These are phyloP conservation scores for Mionectes macconnelli DNA, from an alignment of 2,113 vertebrate species.

Conservation along the genomic window DNA sequence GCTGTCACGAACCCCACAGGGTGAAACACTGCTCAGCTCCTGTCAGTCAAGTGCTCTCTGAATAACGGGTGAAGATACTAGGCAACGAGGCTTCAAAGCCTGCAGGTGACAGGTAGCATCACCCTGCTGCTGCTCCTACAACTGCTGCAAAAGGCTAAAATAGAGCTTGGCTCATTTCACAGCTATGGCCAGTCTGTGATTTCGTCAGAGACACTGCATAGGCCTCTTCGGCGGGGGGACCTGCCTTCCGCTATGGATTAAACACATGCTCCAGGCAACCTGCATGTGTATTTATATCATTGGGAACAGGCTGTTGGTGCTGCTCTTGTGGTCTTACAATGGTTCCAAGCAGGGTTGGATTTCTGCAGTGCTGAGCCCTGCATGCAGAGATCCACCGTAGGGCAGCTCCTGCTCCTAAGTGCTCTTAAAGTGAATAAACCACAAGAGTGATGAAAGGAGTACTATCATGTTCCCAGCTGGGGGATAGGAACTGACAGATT, in stretches of 20 bases:
- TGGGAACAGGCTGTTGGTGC: not conserved
- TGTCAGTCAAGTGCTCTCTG: constrained; percentile 53
- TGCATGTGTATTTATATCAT: not conserved
- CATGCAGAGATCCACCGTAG: not conserved
- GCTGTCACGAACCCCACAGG: constrained; percentile 55
- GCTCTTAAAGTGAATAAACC: not conserved
- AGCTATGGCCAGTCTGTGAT: not conserved
- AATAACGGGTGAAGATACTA: not conserved
- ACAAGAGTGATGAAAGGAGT: not conserved
- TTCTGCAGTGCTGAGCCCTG: not conserved
- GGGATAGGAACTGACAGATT: not conserved
- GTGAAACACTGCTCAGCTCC: constrained; percentile 55
- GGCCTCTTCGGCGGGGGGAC: not conserved
- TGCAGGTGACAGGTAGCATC: constrained; percentile 19
- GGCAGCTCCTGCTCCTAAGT: not conserved
- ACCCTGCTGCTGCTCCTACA: not conserved
- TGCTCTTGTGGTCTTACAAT: not conserved
- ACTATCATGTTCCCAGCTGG: not conserved
- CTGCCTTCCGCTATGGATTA: not conserved
- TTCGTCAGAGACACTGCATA: rapidly evolving
- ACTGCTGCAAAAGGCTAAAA: not conserved
- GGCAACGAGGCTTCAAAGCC: not conserved
- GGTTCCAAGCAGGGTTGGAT: not conserved
- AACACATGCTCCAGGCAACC: not conserved
- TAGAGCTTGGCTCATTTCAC: not conserved